Percentiles rank a stretch among this genome's conserved stretches.
Conservation (phyloP, 1,140 invertebrate species). For the Battus philenor region DNA sequence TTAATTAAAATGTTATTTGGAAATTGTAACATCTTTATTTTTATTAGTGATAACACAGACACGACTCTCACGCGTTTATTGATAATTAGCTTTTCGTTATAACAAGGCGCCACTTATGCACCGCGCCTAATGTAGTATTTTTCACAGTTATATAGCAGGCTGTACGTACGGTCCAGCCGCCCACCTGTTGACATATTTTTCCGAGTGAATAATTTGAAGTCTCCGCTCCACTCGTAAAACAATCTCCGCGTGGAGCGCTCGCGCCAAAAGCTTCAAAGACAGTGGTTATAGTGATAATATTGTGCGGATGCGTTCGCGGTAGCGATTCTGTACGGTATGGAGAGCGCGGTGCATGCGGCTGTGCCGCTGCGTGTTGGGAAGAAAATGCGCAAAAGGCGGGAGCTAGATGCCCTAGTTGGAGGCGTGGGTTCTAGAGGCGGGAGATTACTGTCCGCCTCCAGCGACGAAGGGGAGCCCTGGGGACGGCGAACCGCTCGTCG, state of each 20-base stretch:
- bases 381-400: constrained; percentile 78
- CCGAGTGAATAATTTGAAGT: no score
- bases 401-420: constrained; percentile 76
- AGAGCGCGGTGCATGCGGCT: constrained; percentile 60
- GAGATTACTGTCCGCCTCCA: constrained; percentile 74
- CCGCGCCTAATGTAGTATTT: no score
- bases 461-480: constrained; percentile 74
- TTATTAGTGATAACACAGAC: no score
- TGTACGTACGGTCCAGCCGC: no score
- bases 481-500: constrained; percentile 39
- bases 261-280: constrained; percentile 22
- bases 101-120: no score
- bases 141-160: no score
- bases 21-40: no score
- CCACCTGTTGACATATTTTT: not conserved
- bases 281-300: constrained; percentile 26
- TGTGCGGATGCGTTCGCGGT: constrained; percentile 53
- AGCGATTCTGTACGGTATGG: constrained; percentile 49
- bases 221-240: constrained; percentile 38
- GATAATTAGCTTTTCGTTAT: no score
- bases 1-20: no score
- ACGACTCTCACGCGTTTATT: no score
- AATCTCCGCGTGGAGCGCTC: constrained; percentile 24
- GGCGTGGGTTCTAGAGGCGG: constrained; percentile 51
- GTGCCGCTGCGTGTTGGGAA: constrained; percentile 75